These are phyloP conservation scores for Chouioia cunea DNA, from an alignment of 2,888 invertebrate genomes.

Conservation along the genomic window DNA sequence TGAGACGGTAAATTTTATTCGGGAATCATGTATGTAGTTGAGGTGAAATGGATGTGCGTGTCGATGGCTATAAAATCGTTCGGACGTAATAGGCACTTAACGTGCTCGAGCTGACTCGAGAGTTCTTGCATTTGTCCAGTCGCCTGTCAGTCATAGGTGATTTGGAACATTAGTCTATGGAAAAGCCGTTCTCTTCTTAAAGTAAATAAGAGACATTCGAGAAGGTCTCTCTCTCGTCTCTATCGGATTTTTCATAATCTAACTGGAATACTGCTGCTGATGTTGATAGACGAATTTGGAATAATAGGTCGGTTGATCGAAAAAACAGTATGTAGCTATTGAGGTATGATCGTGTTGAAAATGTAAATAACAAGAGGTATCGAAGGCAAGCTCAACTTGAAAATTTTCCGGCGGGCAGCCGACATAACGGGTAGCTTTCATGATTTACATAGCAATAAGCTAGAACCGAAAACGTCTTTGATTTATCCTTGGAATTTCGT, in stretches of 20 bases:
- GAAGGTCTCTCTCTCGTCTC: no score
- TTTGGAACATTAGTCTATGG: constrained; percentile 18
- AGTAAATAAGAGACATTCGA: constrained; percentile 23
- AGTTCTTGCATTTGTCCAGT: no score
- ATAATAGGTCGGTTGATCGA: no score
- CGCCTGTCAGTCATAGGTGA: background rate
- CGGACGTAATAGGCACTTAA: constrained; percentile 50
- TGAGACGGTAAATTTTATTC: constrained; percentile 49
- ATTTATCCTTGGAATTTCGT: constrained; percentile 56
- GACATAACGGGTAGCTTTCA: constrained; percentile 13
- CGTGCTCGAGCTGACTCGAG: constrained; percentile 7
- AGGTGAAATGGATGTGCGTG: constrained; percentile 10
- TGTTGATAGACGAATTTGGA: no score
- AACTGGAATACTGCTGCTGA: background rate
- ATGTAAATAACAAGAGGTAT: background rate
- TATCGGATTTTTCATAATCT: constrained; percentile 16
- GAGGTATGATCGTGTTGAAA: background rate
- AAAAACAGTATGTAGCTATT: background rate
- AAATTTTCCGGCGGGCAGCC: constrained; percentile 1
- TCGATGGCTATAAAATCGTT: constrained; percentile 6
- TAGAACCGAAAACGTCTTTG: constrained; percentile 54
- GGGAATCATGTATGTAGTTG: constrained; percentile 52
- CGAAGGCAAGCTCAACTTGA: background rate
- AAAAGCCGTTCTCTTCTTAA: constrained; percentile 21
- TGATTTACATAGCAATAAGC: constrained; percentile 58